Evolutionary conservation across 2,797 vertebrate species (phyloP), one percentile per base, ranked within the genome.

Genomic region (Hypotaenidia philippensis): DNA sequence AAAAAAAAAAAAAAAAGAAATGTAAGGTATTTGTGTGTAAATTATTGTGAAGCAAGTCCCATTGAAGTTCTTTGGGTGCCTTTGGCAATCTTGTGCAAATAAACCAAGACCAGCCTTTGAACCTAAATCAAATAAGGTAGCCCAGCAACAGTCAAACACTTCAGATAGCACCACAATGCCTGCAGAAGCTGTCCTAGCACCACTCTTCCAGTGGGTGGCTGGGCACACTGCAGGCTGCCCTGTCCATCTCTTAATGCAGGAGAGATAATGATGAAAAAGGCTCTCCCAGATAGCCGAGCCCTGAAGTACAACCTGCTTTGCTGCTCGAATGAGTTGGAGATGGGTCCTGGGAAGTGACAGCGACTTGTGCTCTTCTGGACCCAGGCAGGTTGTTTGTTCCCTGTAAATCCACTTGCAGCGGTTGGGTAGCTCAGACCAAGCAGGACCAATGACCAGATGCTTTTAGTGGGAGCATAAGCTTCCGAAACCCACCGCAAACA

Each of bases 201-300:
- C 0, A 1, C 13, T 38, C 5, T 52, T 44, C 15, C 41, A 10
- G 31, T 6, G 8, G 6, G 9, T 50, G 32, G 14, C 66, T 66
- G 69, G 38, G 27, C 31, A 5, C 5, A 1, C 31, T 29, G n/a
- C 0, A 3, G 25, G 17, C 19, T 32, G 29, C 8, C 8, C 25
- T 7, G 11, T 32, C 26, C 0, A 2, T 38, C 34, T 11, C 5
- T 6, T 18, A 65, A 5, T 0, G 1, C 23, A 7, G 14, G 7
- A 31, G 41, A 49, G 17, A 3, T 13, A 11, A 18, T 16, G 4
- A 6, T 34, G 52, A 22, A 17, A 25, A 53, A 64, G 32, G 7
- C 14, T 41, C 1, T 40, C 10, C 19, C 19, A 8, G 44, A n/a
- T 12, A 52, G 6, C 0, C 0, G 18, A 63, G 22, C 20, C 34